Conservation (phyloP, 2,888 invertebrate species). For the Cerceris ruficornis region DNA sequence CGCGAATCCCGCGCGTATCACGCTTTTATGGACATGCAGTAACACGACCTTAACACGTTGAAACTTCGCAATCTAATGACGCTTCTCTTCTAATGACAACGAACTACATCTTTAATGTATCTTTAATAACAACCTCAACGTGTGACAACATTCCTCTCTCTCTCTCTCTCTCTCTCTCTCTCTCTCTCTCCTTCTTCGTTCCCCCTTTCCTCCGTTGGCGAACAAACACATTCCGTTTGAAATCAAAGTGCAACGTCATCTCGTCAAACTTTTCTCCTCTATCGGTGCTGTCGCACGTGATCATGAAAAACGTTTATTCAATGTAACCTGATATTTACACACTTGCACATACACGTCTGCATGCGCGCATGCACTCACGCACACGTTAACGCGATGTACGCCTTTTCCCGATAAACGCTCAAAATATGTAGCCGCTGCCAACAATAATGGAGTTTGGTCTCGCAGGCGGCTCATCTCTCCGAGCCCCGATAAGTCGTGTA, state of each 20-base stretch:
- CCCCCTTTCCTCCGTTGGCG: no score
- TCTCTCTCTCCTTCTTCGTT: no score
- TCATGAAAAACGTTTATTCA: background rate
- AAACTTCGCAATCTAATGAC: background rate
- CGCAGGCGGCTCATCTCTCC: constrained; percentile 75
- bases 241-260: no score
- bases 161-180: background rate
- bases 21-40: background rate
- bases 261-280: no score
- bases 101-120: background rate
- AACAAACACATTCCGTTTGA: no score
- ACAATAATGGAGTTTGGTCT: background rate
- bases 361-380: background rate
- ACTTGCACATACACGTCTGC: no score
- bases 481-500: constrained; percentile 90
- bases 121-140: background rate
- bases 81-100: background rate
- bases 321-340: background rate
- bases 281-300: background rate
- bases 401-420: background rate
- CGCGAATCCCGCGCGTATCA: background rate
- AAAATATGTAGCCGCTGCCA: no score
- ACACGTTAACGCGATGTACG: background rate
- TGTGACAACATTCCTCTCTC: background rate
- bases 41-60: background rate